Base-by-base conservation (phyloP, 2,797 vertebrate species). In the Sebastes flavidus region DNA sequence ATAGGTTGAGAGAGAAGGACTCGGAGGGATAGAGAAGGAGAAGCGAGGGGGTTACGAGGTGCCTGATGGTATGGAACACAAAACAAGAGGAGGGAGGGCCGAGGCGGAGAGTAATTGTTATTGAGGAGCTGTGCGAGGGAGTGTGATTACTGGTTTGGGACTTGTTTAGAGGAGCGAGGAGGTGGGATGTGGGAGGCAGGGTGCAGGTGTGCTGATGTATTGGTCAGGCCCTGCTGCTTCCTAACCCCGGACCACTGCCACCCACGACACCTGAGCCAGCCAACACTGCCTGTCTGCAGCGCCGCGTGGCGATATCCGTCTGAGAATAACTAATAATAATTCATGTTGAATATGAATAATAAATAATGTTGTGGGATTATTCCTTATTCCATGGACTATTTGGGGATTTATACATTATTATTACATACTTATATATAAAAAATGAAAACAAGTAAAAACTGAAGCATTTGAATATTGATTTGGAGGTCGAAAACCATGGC, bases 171-270 rank as follows among this genome's bases (percentile, higher is more conserved):
- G 27, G 52, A 72, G 67, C 30, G 5, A 34, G 52, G 75, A 77
- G 65, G 69, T 36, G 76, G 68, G 84, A 74, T 2, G 59, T 30
- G 73, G 84, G 82, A 78, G 74, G 30, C 59, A 73, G 78, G 81
- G 72, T 75, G 76, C 90, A 87, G 86, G 86, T 86, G 90, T 70
- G 79, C 10, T 10, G 36, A 72, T 83, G 79, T 77, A 67, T 60
- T 70, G 84, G 88, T 84, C 58, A 78, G 38, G 72, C 65, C 71
- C 78, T 16, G 56, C 75, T 83, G 87, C 74, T 54, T 80, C 71
- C 79, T 69, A 27, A 86, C 69, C 11, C 65, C 58, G 54, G 73
- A 88, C 75, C 81, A 62, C 36, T 60, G 65, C 80, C 78, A 73
- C 62, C 34, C 11, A 2, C 8, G 4, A 77, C 90, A 88, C 81